phyloP scores from a whole-genome alignment of 2,888 invertebrate genomes.

The Melieria omissa region DNA sequence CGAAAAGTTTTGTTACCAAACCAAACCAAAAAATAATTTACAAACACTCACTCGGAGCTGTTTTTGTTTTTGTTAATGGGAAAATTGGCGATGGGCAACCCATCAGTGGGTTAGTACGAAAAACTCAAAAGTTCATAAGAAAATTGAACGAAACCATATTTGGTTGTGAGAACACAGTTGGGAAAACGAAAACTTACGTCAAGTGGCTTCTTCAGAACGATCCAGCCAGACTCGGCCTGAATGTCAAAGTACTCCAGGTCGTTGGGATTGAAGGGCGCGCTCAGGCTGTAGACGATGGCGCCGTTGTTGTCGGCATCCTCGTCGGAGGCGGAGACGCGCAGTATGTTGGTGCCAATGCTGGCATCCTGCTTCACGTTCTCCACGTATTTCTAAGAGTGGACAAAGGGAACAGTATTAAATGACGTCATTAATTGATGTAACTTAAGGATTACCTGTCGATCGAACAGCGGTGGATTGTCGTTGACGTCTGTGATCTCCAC shows the following conservation, averaged over 20 bases:
- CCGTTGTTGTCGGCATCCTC: slow-evolving; percentile 98
- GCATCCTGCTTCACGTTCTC: slow-evolving; percentile 98
- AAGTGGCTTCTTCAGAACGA: slow-evolving; percentile 92
- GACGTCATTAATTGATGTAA: too few species aligned
- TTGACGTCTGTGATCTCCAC: slow-evolving; percentile 98
- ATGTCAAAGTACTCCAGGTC: slow-evolving; percentile 96
- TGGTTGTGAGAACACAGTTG: slow-evolving; percentile 13
- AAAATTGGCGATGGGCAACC: neutral
- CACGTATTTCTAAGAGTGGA: slow-evolving; percentile 82
- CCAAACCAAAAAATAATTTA: too few species aligned
- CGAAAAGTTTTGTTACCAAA: too few species aligned
- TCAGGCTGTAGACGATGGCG: slow-evolving; percentile 90
- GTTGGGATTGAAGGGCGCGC: slow-evolving; percentile 87
- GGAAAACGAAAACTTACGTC: slow-evolving; percentile 83
- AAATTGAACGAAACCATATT: slow-evolving; percentile 38
- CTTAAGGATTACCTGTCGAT: slow-evolving; percentile 80
- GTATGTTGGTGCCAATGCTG: slow-evolving; percentile 92
- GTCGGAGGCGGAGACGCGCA: slow-evolving; percentile 94
- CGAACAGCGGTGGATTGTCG: slow-evolving; percentile 95
- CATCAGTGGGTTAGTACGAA: slow-evolving; percentile 20
- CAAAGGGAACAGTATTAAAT: too few species aligned
- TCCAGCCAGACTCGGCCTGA: slow-evolving; percentile 97
- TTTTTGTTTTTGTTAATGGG: too few species aligned
- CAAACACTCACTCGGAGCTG: too few species aligned
- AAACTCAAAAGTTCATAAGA: slow-evolving; percentile 19